Percentiles rank a stretch among this genome's conserved stretches.
Conservation (phyloP, 1,140 invertebrate species). For the Antheraea mylitta region DNA sequence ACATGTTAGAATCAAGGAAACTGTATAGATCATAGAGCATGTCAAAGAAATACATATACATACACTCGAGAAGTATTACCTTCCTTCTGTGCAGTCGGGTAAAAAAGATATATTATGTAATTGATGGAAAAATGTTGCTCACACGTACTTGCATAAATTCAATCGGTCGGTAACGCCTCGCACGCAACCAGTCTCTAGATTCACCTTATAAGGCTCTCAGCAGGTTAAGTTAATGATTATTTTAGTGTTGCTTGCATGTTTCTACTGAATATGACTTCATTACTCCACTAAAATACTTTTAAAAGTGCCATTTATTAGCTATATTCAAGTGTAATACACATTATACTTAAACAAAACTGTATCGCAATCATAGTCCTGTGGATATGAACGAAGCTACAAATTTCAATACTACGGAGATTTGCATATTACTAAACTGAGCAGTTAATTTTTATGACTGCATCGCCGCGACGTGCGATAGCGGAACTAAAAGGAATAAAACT, state of each 20-base stretch:
- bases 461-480: constrained; percentile 32
- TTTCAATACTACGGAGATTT: constrained; percentile 16
- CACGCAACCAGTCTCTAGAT: neutral
- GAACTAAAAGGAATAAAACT: constrained; percentile 46
- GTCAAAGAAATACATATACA: neutral
- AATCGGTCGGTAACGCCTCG: neutral
- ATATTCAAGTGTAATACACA: neutral
- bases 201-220: neutral
- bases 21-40: no score
- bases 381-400: constrained; percentile 10
- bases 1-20: no score
- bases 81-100: neutral
- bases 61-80: neutral
- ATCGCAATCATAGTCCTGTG: neutral
- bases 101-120: neutral
- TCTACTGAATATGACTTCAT: neutral
- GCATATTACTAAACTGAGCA: constrained; percentile 17
- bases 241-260: neutral
- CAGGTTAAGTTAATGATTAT: neutral
- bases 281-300: neutral
- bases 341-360: neutral
- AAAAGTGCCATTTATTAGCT: neutral
- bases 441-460: constrained; percentile 46
- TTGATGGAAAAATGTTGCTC: neutral
- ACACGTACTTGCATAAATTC: neutral